phyloP scores from a whole-genome alignment of 2,113 vertebrate genomes.

The Emydura subglobosa region DNA sequence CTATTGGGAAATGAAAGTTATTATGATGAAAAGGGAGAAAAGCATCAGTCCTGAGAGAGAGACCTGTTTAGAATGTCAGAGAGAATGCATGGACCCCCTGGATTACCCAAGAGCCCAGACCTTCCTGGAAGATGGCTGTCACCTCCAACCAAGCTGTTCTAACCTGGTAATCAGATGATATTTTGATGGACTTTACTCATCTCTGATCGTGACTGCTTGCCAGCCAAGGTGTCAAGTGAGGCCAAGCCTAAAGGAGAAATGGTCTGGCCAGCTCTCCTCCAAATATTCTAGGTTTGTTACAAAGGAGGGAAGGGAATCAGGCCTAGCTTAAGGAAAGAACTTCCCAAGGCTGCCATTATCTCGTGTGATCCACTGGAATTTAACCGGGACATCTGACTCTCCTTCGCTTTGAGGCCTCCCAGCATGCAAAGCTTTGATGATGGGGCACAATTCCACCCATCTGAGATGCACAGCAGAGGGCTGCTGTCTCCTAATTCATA shows the following conservation, averaged over 20 bases:
- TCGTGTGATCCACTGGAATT: background rate
- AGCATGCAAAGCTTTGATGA: background rate
- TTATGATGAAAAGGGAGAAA: background rate
- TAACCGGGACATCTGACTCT: background rate
- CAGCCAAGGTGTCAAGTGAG: background rate
- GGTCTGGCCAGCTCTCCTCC: background rate
- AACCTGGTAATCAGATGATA: background rate
- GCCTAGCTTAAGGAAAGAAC: background rate
- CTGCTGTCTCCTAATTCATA: background rate
- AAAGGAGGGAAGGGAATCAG: slow-evolving; percentile 10
- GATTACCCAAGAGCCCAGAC: fast-evolving
- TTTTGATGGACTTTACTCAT: background rate
- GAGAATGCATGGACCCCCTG: background rate
- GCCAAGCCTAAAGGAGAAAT: fast-evolving
- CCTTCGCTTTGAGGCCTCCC: background rate
- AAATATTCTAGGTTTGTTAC: background rate
- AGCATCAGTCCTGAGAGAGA: background rate
- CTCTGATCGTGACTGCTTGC: background rate
- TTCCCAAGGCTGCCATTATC: background rate
- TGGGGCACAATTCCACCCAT: background rate
- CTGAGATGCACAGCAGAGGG: background rate
- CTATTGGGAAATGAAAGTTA: background rate
- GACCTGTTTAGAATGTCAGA: background rate
- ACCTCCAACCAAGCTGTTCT: background rate
- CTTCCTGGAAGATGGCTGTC: background rate